Evolutionary conservation across 2,797 vertebrate species (phyloP), one percentile per base, ranked within the genome.

Genomic region (Pseudotriccus pelzelni): DNA sequence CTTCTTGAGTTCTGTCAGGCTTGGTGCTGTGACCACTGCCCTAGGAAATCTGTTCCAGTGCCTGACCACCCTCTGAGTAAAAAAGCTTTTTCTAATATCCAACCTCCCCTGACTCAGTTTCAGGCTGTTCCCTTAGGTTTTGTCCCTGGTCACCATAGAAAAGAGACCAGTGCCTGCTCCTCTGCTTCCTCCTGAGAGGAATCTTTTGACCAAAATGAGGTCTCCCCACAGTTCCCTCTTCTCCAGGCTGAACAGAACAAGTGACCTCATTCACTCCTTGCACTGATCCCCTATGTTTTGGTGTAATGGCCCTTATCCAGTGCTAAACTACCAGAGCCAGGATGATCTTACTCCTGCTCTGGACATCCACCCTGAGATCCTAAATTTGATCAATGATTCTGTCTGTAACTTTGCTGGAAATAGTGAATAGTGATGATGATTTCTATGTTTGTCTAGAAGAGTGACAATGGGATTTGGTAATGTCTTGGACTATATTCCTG

Each of bases 51-150:
- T 52, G 18, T 46, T 46, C 37, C 17, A 50, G 14, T 22, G 28
- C 6, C 14, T 24, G 11, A 0, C 0, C 37, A 44, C 7, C 3
- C 14, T 32, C 24, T 39, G 12, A 5, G 14, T 9, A 8, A 77
- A 58, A 12, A 52, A 23, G 0, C 1, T 41, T 53, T 27, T 30
- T 15, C 18, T 46, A 2, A 24, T 19, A 78, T 32, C 22, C 18
- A 32, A 1, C 18, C 44, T 39, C 5, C 2, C 8, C 7, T 6
- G 25, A 17, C 25, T 59, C 34, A 41, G 4, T 16, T 41, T 72
- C 46, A 44, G n/a, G 12, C 18, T 52, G 23, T 34, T 52, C 15
- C 25, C 44, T 58, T 6, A 15, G 4, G 2, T 70, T 6, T n/a
- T 59, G 21, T 27, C 10, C 10, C 14, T 52, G 49, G 23, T 32